These are phyloP conservation scores for Labeo rohita DNA, from an alignment of 2,113 vertebrate genomes.

Conservation along the genomic window DNA sequence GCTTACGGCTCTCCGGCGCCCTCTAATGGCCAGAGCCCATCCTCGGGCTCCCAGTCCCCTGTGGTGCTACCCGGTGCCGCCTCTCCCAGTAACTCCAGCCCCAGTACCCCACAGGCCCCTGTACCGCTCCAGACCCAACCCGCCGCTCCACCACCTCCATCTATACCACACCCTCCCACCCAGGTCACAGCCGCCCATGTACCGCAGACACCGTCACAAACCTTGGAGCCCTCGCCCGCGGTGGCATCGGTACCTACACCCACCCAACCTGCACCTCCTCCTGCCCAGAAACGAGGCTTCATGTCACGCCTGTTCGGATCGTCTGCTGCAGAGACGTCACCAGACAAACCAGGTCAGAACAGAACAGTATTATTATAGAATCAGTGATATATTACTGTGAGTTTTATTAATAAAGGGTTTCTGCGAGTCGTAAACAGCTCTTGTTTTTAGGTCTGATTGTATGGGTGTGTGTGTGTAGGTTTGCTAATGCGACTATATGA, in stretches of 20 bases:
- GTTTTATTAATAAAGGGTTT: too few relatives aligned
- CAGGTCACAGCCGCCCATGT: not conserved
- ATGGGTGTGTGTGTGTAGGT: not conserved
- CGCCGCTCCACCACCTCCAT: accelerated
- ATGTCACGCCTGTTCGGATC: constrained; percentile 83
- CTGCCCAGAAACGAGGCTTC: constrained; percentile 72
- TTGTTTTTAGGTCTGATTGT: too few relatives aligned
- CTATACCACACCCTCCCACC: constrained; percentile 35
- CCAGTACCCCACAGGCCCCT: constrained; percentile 72
- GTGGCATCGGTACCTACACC: not conserved
- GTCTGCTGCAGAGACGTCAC: constrained; percentile 56
- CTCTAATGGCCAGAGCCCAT: constrained; percentile 81
- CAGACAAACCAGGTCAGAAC: constrained; percentile 70
- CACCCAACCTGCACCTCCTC: not conserved
- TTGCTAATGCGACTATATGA: not conserved
- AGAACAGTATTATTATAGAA: not conserved
- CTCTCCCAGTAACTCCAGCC: constrained; percentile 78
- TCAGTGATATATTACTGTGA: not conserved
- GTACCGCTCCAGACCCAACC: constrained; percentile 9
- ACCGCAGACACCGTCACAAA: constrained; percentile 4
- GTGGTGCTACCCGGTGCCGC: constrained; percentile 70
- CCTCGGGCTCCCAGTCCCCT: constrained; percentile 84
- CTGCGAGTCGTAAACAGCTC: too few relatives aligned
- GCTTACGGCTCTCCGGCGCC: constrained; percentile 68
- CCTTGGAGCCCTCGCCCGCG: not conserved